Conservation (phyloP, 2,113 vertebrate genomes). For the Pipra filicauda region DNA sequence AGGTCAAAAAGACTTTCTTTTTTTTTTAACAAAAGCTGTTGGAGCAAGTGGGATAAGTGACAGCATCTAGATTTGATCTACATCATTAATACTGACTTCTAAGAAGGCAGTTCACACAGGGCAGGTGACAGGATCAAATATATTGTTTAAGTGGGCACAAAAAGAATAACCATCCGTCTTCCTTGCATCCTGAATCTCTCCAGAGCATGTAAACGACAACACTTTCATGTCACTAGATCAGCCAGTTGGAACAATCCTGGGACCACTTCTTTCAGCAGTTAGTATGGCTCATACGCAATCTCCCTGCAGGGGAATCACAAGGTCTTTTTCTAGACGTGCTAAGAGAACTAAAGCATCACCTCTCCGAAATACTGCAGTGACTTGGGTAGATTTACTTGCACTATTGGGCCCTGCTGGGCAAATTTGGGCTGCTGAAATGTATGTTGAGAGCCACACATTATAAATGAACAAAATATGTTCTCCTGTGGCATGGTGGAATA, state of each 20-base stretch:
- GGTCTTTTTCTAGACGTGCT: background rate
- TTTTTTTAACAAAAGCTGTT: background rate
- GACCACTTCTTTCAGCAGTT: background rate
- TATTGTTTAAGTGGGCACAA: background rate
- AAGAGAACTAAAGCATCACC: background rate
- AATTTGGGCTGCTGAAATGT: background rate
- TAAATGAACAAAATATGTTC: background rate
- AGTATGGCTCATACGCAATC: background rate
- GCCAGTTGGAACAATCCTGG: constrained; percentile 38
- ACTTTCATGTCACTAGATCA: constrained; percentile 32
- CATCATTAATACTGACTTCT: constrained; percentile 47
- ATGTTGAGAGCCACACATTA: background rate
- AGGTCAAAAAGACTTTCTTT: background rate
- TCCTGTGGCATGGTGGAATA: background rate
- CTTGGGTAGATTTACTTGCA: background rate
- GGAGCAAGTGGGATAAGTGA: background rate
- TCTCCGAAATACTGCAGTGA: background rate
- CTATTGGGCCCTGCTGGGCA: background rate
- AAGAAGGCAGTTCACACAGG: constrained; percentile 6
- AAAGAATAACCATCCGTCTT: constrained; percentile 17
- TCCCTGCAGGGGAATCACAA: background rate
- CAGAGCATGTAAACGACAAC: background rate
- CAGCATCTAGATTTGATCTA: constrained; percentile 22
- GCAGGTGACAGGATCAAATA: constrained; percentile 36
- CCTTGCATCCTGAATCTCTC: background rate